Conservation (phyloP, 2,888 invertebrate genomes). For the Lasioglossum oenotherae region DNA sequence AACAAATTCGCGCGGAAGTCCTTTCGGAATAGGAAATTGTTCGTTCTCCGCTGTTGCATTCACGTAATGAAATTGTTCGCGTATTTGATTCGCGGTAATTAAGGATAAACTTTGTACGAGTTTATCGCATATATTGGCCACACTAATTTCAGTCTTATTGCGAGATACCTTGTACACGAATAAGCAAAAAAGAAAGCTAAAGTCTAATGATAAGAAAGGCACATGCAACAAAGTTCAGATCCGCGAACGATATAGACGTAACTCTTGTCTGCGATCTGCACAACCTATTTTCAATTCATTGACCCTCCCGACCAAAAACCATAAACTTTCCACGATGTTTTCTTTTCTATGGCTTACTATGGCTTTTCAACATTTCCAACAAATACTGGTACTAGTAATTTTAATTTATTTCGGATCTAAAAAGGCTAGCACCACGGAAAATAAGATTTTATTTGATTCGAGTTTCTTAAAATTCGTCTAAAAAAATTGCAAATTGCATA, state of each 20-base stretch:
- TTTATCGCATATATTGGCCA: neutral
- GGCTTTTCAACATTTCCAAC: too few species aligned
- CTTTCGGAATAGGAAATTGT: neutral
- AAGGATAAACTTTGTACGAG: neutral
- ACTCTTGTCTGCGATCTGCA: constrained; percentile 48
- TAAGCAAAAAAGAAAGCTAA: constrained; percentile 15
- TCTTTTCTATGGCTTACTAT: too few species aligned
- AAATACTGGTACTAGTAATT: too few species aligned
- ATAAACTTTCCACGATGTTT: neutral
- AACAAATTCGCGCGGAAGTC: neutral
- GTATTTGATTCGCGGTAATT: too few species aligned
- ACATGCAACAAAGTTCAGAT: constrained; percentile 46
- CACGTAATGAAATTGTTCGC: too few species aligned
- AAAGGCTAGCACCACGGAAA: too few species aligned
- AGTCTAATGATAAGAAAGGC: constrained; percentile 34
- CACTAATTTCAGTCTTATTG: neutral
- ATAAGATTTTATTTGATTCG: too few species aligned
- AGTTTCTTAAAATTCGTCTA: too few species aligned
- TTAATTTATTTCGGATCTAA: too few species aligned
- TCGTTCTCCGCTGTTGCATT: neutral
- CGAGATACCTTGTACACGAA: neutral
- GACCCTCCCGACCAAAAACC: constrained; percentile 19
- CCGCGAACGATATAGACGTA: constrained; percentile 38
- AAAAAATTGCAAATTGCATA: too few species aligned
- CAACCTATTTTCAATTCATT: constrained; percentile 46